Evolutionary conservation across 1,140 invertebrate species (phyloP).

Genomic region (Sipha flava): DNA sequence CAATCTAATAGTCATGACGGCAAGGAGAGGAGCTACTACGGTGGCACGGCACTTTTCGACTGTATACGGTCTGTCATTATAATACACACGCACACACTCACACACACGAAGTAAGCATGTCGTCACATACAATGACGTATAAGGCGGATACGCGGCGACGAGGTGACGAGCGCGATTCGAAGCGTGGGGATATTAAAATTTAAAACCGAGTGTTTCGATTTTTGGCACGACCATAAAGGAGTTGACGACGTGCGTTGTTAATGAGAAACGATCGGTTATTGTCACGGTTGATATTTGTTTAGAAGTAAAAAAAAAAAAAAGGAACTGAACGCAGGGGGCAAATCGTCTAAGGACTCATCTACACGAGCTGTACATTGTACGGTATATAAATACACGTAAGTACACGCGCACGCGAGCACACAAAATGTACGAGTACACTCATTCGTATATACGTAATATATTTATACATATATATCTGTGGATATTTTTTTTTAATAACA

Average conservation of each 20-base stretch:
- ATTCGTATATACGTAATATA: neutral
- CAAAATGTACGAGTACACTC: neutral
- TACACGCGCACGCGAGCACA: neutral
- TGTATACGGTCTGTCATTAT: no score
- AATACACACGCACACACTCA: no score
- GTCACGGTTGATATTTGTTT: constrained; percentile 24
- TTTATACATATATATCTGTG: neutral
- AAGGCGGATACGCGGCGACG: neutral
- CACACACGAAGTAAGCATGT: no score
- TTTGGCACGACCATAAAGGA: constrained; percentile 25
- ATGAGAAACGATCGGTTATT: constrained; percentile 32
- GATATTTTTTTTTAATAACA: constrained; percentile 29
- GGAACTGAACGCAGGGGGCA: neutral
- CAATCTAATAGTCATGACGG: no score
- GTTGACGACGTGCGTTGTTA: constrained; percentile 22
- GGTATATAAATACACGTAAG: neutral
- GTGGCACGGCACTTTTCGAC: no score
- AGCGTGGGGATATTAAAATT: neutral
- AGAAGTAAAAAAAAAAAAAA: neutral
- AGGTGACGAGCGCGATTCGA: neutral
- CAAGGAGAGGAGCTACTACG: no score
- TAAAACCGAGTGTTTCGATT: neutral
- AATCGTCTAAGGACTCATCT: neutral
- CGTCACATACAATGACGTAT: neutral
- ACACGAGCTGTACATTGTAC: no score